Conservation (phyloP, 2,797 vertebrate genomes). For the Nyctalus aviator region DNA sequence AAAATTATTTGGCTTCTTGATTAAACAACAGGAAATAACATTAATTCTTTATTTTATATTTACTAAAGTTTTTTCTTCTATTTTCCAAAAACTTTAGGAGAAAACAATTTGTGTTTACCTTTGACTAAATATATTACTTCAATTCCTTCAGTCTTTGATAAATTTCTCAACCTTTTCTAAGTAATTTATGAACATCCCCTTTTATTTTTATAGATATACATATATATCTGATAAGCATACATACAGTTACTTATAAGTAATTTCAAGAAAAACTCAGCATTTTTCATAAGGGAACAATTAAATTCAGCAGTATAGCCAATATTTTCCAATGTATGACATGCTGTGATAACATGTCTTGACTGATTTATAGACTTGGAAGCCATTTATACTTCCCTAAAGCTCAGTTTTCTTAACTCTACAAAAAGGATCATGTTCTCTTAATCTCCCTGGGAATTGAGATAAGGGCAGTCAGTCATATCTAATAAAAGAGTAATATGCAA, state of each 20-base stretch:
- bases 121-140: neutral
- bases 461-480: neutral
- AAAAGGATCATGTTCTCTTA: neutral
- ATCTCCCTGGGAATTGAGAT: neutral
- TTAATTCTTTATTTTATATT: conserved; percentile 1
- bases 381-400: neutral
- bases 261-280: conserved; percentile 33
- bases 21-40: neutral
- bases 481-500: too few relatives aligned
- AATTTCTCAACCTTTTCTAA: neutral
- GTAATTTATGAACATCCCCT: neutral
- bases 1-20: neutral
- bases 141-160: neutral
- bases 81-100: neutral
- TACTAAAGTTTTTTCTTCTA: neutral
- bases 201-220: neutral
- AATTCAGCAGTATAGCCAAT: neutral
- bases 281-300: neutral
- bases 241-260: neutral
- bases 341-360: neutral
- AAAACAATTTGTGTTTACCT: neutral
- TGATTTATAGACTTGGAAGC: conserved; percentile 29
- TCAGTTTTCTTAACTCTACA: neutral
- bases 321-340: neutral
- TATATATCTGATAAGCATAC: neutral